Evolutionary conservation across 1,140 invertebrate genomes (phyloP).

Genomic region (Drosophila varians): DNA sequence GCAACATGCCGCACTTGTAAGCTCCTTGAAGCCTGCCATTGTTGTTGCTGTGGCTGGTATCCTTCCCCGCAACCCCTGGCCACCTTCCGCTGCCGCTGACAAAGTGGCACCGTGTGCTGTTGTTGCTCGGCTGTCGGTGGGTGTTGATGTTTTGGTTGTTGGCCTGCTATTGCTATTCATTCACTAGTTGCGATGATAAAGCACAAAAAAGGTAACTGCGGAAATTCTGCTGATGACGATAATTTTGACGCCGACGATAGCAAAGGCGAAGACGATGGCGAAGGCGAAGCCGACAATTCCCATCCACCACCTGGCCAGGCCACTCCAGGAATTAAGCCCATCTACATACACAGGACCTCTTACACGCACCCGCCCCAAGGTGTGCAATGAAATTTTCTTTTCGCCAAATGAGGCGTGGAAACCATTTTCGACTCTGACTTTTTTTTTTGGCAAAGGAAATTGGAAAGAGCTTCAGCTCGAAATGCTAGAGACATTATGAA

Average conservation of each 20-base stretch:
- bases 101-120: constrained; percentile 56
- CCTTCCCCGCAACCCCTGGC: neutral
- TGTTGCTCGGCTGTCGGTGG: constrained; percentile 32
- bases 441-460: constrained; percentile 16
- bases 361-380: constrained; percentile 18
- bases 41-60: constrained; percentile 39
- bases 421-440: constrained; percentile 44
- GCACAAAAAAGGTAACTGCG: constrained; percentile 76
- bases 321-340: constrained; percentile 50
- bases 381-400: constrained; percentile 66
- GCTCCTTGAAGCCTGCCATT: constrained; percentile 74
- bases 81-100: constrained; percentile 29
- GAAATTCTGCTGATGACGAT: constrained; percentile 81
- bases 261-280: too few species aligned
- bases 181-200: constrained; percentile 80
- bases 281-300: constrained; percentile 49
- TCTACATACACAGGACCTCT: constrained; percentile 8
- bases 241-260: constrained; percentile 75
- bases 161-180: constrained; percentile 74
- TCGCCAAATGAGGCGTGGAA: constrained; percentile 69
- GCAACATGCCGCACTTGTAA: constrained; percentile 80
- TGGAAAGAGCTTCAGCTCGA: constrained; percentile 20
- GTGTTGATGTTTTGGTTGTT: constrained; percentile 78
- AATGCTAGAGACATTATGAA: constrained; percentile 29
- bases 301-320: constrained; percentile 2